phyloP scores from a whole-genome alignment of 1,140 invertebrate genomes.

The Plectrocnemia conspersa region DNA sequence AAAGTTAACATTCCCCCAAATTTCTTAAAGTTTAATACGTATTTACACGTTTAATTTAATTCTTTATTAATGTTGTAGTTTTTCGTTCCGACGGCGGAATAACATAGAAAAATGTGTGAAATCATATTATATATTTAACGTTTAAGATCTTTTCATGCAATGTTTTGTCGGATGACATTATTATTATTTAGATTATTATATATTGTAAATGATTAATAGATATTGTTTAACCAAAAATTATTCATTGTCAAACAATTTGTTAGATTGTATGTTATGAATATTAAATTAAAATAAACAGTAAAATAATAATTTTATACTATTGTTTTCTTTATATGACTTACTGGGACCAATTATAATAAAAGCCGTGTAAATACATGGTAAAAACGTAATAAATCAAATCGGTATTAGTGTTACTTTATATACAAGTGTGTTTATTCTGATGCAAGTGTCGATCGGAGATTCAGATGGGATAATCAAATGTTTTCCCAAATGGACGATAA shows the following conservation, averaged over 20 bases:
- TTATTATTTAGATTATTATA: slow-evolving; percentile 22
- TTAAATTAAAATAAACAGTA: slow-evolving; percentile 31
- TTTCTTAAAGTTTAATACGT: slow-evolving; percentile 27
- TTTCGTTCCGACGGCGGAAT: background rate
- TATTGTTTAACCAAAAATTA: slow-evolving; percentile 37
- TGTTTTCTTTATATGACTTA: background rate
- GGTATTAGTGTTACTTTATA: too few relatives aligned
- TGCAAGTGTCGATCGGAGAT: too few relatives aligned
- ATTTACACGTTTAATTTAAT: slow-evolving; percentile 17
- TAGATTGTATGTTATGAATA: slow-evolving; percentile 36
- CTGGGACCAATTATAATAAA: too few relatives aligned
- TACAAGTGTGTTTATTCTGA: too few relatives aligned
- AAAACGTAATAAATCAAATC: too few relatives aligned
- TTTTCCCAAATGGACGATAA: too few relatives aligned
- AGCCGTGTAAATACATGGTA: too few relatives aligned
- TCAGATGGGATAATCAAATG: too few relatives aligned
- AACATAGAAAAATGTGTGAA: slow-evolving; percentile 15
- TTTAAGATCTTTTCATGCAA: slow-evolving; percentile 16
- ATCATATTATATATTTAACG: background rate
- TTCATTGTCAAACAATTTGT: slow-evolving; percentile 36
- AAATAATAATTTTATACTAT: background rate
- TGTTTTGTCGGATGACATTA: slow-evolving; percentile 27
- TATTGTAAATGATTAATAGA: slow-evolving; percentile 32
- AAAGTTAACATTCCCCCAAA: slow-evolving; percentile 50
- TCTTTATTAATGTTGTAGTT: slow-evolving; percentile 20